Conservation (phyloP, 2,888 invertebrate species). For the Meghimatium bilineatum region DNA sequence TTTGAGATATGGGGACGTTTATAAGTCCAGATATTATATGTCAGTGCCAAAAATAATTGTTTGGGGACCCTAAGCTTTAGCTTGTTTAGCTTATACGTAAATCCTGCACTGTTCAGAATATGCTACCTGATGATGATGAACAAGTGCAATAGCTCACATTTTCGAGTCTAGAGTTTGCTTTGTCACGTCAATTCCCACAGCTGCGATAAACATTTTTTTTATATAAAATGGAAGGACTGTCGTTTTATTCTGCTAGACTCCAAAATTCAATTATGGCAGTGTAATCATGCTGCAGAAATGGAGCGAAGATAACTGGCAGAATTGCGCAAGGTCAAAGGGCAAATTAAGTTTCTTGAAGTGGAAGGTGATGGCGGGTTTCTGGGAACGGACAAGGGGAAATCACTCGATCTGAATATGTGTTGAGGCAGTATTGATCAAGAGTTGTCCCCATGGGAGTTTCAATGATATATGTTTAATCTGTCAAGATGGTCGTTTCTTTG, state of each 20-base stretch:
- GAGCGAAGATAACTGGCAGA: constrained; percentile 35
- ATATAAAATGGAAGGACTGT: constrained; percentile 10
- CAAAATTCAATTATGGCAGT: constrained; percentile 37
- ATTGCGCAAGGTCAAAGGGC: constrained; percentile 43
- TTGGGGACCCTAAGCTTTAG: too few species aligned
- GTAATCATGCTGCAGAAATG: constrained; percentile 37
- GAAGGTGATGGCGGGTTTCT: constrained; percentile 3
- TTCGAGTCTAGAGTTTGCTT: background rate
- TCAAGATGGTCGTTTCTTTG: background rate
- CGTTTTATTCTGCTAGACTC: constrained; percentile 32
- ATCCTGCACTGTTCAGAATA: too few species aligned
- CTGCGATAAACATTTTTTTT: constrained; percentile 17
- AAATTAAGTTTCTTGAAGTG: constrained; percentile 34
- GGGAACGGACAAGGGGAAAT: constrained; percentile 28
- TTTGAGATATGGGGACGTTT: too few species aligned
- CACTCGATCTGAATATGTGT: constrained; percentile 27
- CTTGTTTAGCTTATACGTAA: too few species aligned
- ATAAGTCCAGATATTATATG: too few species aligned
- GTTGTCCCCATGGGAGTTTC: constrained; percentile 16
- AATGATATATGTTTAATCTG: background rate
- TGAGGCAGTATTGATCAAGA: constrained; percentile 35
- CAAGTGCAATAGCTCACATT: too few species aligned
- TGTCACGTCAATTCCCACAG: constrained; percentile 26
- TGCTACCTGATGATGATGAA: too few species aligned
- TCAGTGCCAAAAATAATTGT: too few species aligned